phyloP scores from a whole-genome alignment of 2,113 vertebrate species.

The Mustelus asterias region DNA sequence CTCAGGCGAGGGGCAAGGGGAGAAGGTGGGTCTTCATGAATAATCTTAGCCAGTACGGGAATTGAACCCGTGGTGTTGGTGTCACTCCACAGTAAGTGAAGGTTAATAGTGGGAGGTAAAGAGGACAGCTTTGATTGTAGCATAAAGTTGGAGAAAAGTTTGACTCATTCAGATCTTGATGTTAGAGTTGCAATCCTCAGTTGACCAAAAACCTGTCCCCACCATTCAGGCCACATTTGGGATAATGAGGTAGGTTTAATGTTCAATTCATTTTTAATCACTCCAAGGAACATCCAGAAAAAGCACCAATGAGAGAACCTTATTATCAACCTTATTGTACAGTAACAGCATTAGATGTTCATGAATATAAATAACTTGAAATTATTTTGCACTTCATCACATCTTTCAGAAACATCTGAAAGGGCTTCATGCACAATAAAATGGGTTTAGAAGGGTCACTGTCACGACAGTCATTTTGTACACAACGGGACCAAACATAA shows the following conservation, averaged over 20 bases:
- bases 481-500: too few species aligned
- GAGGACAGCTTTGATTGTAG: neutral
- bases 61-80: too few species aligned
- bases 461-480: neutral
- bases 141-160: neutral
- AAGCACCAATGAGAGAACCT: too few species aligned
- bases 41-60: too few species aligned
- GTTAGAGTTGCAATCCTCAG: neutral
- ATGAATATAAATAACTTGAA: neutral
- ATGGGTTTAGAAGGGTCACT: neutral
- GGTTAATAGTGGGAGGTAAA: neutral
- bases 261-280: neutral
- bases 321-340: neutral
- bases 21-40: too few species aligned
- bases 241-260: neutral
- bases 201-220: neutral
- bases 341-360: neutral
- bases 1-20: too few species aligned
- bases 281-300: neutral
- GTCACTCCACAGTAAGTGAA: neutral
- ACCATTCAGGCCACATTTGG: neutral
- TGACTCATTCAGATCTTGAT: neutral
- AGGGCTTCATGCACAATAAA: neutral
- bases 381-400: neutral
- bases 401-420: neutral